Conservation (phyloP, 2,797 vertebrate genomes). For the Eutrigla gurnardus region DNA sequence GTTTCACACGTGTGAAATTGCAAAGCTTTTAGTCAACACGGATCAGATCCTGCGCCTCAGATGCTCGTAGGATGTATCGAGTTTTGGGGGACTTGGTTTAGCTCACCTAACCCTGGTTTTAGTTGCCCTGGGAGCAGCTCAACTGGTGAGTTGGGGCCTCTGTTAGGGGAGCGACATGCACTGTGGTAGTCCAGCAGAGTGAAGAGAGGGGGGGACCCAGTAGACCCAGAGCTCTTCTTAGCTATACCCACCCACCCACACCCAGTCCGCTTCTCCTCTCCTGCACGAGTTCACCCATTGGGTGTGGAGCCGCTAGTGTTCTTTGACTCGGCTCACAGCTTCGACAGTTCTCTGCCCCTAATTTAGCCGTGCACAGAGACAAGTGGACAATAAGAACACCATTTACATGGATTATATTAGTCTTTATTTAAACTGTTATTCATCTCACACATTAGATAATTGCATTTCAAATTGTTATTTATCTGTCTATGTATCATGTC, state of each 20-base stretch:
- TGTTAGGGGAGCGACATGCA: conserved; percentile 19
- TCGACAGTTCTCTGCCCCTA: conserved; percentile 39
- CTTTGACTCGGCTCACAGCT: conserved; percentile 36
- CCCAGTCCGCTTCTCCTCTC: neutral
- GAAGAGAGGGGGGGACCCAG: conserved; percentile 16
- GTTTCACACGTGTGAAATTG: conserved; percentile 35
- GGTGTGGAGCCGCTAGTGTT: conserved; percentile 10
- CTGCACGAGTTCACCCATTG: conserved; percentile 15
- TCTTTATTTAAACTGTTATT: conserved; percentile 89
- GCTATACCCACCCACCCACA: conserved; percentile 30
- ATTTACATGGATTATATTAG: conserved; percentile 88
- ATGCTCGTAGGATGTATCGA: neutral
- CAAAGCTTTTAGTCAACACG: conserved; percentile 45
- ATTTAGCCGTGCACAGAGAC: conserved; percentile 63
- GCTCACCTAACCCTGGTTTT: conserved; percentile 45
- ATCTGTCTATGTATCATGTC: conserved; percentile 85
- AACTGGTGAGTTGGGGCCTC: conserved; percentile 18
- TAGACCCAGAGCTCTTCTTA: conserved; percentile 56
- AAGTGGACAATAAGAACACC: conserved; percentile 85
- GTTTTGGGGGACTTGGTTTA: conserved; percentile 12
- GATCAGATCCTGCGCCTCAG: conserved; percentile 19
- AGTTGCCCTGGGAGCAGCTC: conserved; percentile 43
- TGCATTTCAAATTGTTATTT: conserved; percentile 88
- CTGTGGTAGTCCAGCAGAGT: conserved; percentile 33
- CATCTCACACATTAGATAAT: conserved; percentile 87